Base-by-base conservation (phyloP, 2,797 vertebrate species). In the Antennarius maculatus region DNA sequence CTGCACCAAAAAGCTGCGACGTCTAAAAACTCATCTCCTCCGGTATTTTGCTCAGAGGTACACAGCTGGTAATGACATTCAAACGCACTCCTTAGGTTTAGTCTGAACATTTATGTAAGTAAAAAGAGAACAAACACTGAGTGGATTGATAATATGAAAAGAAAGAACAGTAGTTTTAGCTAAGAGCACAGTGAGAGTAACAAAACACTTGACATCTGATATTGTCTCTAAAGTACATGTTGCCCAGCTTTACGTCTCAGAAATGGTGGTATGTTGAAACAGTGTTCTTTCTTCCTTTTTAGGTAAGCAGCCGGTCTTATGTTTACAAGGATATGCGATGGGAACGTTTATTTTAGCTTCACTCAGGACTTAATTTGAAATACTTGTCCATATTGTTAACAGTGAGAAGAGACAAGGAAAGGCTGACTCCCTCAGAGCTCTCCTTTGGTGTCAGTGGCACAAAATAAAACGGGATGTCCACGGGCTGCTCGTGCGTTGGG, bases 261-360 rank as follows among this genome's bases (percentile, higher is more conserved):
- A 87, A 76, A 84, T 1, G 2, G 46, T 69, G 83, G 70, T 72
- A 72, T 74, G 79, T 69, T 74, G 50, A 84, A 77, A 83, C 68
- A 59, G 61, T 23, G 69, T 41, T 72, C 61, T 58, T 70, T 71
- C 71, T 84, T 72, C 82, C 85, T 83, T 84, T 78, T 76, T 88
- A 79, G 78, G 74, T 75, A 50, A 43, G 9, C 5, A 9, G 34
- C 42, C 23, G 7, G 16, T 65, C 71, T 23, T 70, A 6, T 81
- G 76, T 83, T 88, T 85, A 80, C 49, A 60, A 68, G 60, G 47
- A 69, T 73, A 45, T 55, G 62, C 51, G 68, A 85, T 57, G 79
- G 71, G 62, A 72, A 64, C 41, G 75, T 87, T 87, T 90, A 76
- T 78, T 85, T 84, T 80, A 76, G 65, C 77, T 69, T 69, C 58